Evolutionary conservation across 2,113 vertebrate species (phyloP).

Genomic region (Alligator mississippiensis): DNA sequence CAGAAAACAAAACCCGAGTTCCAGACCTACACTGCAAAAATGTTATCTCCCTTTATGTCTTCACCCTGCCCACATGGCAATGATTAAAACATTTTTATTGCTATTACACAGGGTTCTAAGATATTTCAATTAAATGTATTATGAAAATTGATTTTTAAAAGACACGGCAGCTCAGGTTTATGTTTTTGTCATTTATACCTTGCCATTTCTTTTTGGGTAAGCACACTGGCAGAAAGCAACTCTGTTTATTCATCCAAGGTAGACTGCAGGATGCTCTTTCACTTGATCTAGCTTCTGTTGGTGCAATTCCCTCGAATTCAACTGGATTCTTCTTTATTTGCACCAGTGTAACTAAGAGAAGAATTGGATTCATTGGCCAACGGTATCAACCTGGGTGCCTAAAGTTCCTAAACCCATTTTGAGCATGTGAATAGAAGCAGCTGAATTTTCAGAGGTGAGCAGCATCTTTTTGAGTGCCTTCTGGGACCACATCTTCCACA

Average conservation of each 20-base stretch:
- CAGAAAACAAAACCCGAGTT: constrained; percentile 43
- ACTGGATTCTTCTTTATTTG: not conserved
- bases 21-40: constrained; percentile 58
- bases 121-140: constrained; percentile 75
- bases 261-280: not conserved
- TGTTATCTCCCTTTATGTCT: constrained; percentile 60
- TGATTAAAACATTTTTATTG: constrained; percentile 76
- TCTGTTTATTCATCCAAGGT: constrained; percentile 38
- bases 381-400: fast-evolving
- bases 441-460: constrained; percentile 4
- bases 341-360: not conserved
- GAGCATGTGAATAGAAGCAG: not conserved
- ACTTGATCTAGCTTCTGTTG: not conserved
- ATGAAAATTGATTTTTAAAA: constrained; percentile 78
- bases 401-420: not conserved
- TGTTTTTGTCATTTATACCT: constrained; percentile 68
- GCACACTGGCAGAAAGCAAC: not conserved
- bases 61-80: constrained; percentile 64
- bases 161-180: constrained; percentile 70
- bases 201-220: constrained; percentile 21
- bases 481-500: not conserved
- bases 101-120: constrained; percentile 61
- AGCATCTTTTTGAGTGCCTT: not conserved
- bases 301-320: not conserved
- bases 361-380: not conserved